Evolutionary conservation across 35 echinoderm and acorn worm genomes (phyloP).

Genomic region (Hemicentrotus pulcherrimus): DNA sequence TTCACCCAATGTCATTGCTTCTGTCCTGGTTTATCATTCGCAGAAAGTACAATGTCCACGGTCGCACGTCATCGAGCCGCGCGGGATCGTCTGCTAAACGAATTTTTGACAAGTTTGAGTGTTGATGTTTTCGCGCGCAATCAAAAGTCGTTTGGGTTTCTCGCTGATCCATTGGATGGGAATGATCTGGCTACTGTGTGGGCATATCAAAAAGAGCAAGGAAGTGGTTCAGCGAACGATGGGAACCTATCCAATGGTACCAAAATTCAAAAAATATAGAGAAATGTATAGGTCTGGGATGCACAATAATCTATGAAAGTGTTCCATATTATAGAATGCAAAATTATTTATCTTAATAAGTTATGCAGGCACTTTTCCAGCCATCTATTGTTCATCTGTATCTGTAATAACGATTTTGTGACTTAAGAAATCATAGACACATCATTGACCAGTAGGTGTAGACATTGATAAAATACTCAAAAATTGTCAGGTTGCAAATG

Average conservation of each 20-base stretch:
- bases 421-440: too few species aligned
- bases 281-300: too few species aligned
- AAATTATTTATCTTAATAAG: too few species aligned
- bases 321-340: too few species aligned
- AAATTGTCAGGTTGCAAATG: too few species aligned
- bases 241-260: not conserved
- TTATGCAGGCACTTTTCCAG: too few species aligned
- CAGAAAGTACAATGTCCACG: constrained; percentile 40
- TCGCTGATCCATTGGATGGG: not conserved
- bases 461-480: too few species aligned
- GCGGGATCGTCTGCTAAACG: constrained; percentile 8
- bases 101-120: constrained; percentile 3
- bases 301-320: too few species aligned
- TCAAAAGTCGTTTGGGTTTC: not conserved
- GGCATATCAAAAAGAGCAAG: not conserved
- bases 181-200: not conserved
- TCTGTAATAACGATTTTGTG: too few species aligned
- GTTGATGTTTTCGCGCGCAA: not conserved
- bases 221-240: not conserved
- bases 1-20: constrained; percentile 35
- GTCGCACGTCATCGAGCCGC: constrained; percentile 5
- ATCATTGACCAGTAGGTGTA: too few species aligned
- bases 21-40: constrained; percentile 32
- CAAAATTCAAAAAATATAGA: too few species aligned
- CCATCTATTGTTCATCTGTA: too few species aligned